Evolutionary conservation across 2,113 vertebrate genomes (phyloP).

Genomic region (Bufo gargarizans): DNA sequence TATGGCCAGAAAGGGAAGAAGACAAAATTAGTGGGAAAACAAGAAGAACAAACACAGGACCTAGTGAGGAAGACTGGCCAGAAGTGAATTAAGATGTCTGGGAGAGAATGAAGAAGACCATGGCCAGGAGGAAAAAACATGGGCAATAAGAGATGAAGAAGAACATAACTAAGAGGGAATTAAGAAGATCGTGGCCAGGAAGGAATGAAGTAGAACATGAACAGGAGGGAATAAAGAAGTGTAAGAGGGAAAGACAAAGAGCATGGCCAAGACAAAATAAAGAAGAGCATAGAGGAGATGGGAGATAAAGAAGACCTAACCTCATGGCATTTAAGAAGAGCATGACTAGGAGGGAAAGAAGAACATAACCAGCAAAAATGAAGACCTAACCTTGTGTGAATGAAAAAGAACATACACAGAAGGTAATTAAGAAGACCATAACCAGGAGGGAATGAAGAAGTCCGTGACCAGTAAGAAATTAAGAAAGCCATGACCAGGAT

Average conservation of each 20-base stretch:
- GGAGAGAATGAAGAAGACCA: background rate
- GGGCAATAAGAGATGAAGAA: background rate
- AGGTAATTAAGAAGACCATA: background rate
- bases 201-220: background rate
- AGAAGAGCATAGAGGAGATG: background rate
- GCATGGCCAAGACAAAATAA: background rate
- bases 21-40: no score
- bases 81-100: background rate
- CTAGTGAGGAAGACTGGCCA: background rate
- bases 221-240: background rate
- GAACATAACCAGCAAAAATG: background rate
- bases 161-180: background rate
- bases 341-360: background rate
- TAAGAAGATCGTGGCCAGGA: background rate
- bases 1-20: background rate
- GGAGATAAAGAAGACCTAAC: background rate
- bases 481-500: background rate
- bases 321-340: background rate
- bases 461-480: background rate
- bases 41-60: no score
- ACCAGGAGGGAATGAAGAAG: background rate
- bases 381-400: background rate
- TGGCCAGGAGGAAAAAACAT: background rate
- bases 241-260: background rate
- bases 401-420: background rate